These are phyloP conservation scores for Philereme transversata DNA, from an alignment of 2,888 invertebrate genomes.

Conservation along the genomic window DNA sequence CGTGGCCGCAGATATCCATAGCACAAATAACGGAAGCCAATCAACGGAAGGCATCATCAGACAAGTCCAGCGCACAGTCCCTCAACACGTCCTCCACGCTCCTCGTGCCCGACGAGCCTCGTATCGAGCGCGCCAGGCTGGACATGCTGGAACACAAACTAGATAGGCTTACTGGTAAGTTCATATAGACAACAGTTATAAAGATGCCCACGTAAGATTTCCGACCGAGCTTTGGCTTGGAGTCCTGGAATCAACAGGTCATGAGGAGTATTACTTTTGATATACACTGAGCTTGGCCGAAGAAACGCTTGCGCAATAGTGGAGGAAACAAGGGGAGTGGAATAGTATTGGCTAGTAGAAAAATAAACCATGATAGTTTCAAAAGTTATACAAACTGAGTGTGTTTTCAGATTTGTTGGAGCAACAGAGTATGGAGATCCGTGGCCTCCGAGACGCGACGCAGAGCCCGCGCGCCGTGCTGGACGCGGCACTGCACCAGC, in stretches of 20 bases:
- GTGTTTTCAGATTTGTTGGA: slow-evolving; percentile 68
- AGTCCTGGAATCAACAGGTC: no score
- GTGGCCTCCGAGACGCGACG: slow-evolving; percentile 67
- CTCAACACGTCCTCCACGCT: slow-evolving; percentile 53
- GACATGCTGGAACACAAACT: slow-evolving; percentile 65
- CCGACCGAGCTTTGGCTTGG: no score
- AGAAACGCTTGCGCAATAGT: no score
- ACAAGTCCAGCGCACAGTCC: slow-evolving; percentile 64
- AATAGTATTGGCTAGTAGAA: no score
- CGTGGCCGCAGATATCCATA: slow-evolving; percentile 77
- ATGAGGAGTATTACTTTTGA: no score
- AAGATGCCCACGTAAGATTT: no score
- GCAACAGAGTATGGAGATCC: slow-evolving; percentile 75
- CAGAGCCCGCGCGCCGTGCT: slow-evolving; percentile 47
- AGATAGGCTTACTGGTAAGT: slow-evolving; percentile 66
- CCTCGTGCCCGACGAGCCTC: slow-evolving; percentile 32
- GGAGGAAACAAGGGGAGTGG: no score
- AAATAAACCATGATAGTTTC: no score
- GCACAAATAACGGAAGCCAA: slow-evolving; percentile 74
- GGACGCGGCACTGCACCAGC: slow-evolving; percentile 56
- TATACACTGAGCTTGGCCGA: no score
- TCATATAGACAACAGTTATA: background rate
- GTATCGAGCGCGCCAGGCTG: slow-evolving; percentile 43
- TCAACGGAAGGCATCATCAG: slow-evolving; percentile 71
- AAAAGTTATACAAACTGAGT: no score